Base-by-base conservation (phyloP, 2,797 vertebrate genomes). In the Saxicola maurus region DNA sequence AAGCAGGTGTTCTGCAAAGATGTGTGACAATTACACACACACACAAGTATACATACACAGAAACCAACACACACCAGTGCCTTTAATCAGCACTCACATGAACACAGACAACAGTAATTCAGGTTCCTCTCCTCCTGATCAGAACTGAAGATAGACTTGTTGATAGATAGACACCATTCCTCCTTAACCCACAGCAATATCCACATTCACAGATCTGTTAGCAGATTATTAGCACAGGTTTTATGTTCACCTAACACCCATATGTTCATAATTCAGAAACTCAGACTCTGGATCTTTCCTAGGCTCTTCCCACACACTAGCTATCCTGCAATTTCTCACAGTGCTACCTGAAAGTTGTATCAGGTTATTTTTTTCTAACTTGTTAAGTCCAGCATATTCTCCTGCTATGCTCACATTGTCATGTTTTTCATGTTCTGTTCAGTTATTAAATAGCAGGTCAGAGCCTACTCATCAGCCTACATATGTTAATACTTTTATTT, bases 1-100 rank as follows among this genome's bases (percentile, higher is more conserved):
- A 53, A 61, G 28, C 1, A 57, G 4, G 3, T 20, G 7, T 28
- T 64, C 25, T 31, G 10, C 45, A 79, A 82, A 85, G 37, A 38
- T 3, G 5, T 3, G 19, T 20, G 8, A 28, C 27, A 28, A 49
- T 28, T 4, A 1, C 21, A 52, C 1, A 48, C 11, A 38, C 8
- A 35, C 20, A 14, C 13, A 53, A 4, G 5, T 9, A 24, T 7
- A 9, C 4, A 31, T 10, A 16, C 5, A 30, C 7, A 20, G 13
- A 67, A 46, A 52, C 18, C 9, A 67, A 9, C 31, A n/a, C 23
- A 21, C 7, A 27, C 31, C 14, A 11, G 16, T 42, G 33, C 2
- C 10, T 85, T 79, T 53, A 43, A 35, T 42, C 13, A 33, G 8
- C 13, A 56, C 10, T 60, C 9, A 40, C 21, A 16, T 16, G 18